Evolutionary conservation across 2,797 vertebrate species (phyloP), one percentile per base, ranked within the genome.

Genomic region (Microhierax caerulescens): DNA sequence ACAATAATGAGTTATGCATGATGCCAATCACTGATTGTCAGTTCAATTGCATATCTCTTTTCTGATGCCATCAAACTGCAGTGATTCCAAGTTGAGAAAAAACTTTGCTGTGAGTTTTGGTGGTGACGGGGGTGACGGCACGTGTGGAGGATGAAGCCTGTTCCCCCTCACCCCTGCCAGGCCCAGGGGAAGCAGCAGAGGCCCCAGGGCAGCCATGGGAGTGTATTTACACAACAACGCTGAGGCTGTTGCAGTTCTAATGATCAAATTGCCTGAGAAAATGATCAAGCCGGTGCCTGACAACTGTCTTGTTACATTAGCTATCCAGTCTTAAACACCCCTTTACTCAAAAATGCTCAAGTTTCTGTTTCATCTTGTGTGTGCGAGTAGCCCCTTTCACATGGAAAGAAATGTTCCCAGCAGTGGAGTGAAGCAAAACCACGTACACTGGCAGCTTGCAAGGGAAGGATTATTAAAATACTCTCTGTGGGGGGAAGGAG

Each of bases 11-110:
- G 91, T 47, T 85, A 60, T 80, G 88, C 70, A 89, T 14, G 39
- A 54, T 87, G 93, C 87, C 97, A 95, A 28, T 88, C 91, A 65
- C 79, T 85, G 92, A 94, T 82, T 95, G 85, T 95, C 96, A 96
- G 54, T 84, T 97, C 95, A 86, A 79, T 39, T 93, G 85, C 59
- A 94, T 70, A 79, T 95, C 85, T 86, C 74, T 73, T 48, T 91
- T 60, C 79, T 50, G 85, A 88, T 88, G 86, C 93, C 96, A 94
- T 96, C 92, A 24, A 73, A 54, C 73, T 39, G 77, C 41, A 47
- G 27, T 2, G 73, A 90, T 69, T 72, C 65, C 65, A 95, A 94
- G 69, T 68, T 54, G 74, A 81, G 82, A 37, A 39, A 15, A 59
- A 81, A 87, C 43, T 96, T 85, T 54, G 61, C 78, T 0, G 7